phyloP scores from a whole-genome alignment of 37 sponge, comb jelly and placozoan genomes.

The Aplysina aerophoba region DNA sequence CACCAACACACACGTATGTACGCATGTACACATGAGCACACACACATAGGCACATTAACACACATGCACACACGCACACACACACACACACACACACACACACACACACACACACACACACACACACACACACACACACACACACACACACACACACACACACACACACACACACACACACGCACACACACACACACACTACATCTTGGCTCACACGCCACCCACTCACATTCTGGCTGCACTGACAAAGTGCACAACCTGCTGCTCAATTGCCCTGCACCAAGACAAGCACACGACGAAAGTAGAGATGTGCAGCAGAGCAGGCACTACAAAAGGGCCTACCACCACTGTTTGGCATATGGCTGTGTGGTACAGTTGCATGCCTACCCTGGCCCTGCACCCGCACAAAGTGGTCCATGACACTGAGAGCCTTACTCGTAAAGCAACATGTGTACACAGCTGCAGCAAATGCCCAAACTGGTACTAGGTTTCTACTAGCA shows the following conservation, averaged over 20 bases:
- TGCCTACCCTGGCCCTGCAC: no score
- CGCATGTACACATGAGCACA: not conserved
- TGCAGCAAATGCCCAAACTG: not conserved
- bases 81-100: slow-evolving; percentile 40
- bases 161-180: slow-evolving; percentile 33
- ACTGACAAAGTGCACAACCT: slow-evolving; percentile 37
- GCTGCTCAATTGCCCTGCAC: slow-evolving; percentile 35
- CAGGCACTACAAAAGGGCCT: not conserved
- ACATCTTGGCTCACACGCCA: not conserved
- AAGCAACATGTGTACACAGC: no score
- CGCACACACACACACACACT: not conserved
- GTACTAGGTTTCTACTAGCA: no score
- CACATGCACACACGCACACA: slow-evolving; percentile 33
- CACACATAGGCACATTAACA: slow-evolving; percentile 12
- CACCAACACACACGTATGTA: not conserved
- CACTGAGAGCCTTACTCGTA: no score
- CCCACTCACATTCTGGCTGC: slow-evolving; percentile 63
- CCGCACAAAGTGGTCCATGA: no score
- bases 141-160: slow-evolving; percentile 20
- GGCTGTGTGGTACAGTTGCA: no score
- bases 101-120: slow-evolving; percentile 43
- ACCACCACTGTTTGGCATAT: not conserved
- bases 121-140: slow-evolving; percentile 19
- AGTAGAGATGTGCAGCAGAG: not conserved
- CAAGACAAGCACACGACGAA: no score